Conservation (phyloP, 2,888 invertebrate species). For the Carcina quercana region DNA sequence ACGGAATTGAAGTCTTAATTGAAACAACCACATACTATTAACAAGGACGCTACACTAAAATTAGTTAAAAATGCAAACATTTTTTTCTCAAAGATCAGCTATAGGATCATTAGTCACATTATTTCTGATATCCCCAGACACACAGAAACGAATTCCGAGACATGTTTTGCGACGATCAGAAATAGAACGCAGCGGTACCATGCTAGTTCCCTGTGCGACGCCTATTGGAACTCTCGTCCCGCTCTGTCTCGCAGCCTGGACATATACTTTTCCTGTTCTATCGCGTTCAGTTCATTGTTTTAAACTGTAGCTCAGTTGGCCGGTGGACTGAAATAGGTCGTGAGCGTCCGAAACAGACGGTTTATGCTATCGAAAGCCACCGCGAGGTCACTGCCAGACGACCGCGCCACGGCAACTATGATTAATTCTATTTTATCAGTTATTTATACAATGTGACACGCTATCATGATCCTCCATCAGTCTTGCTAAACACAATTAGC, state of each 20-base stretch:
- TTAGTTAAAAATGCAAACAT: too few relatives aligned
- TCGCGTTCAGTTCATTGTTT: constrained; percentile 68
- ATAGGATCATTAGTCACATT: constrained; percentile 66
- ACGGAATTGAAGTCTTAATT: too few relatives aligned
- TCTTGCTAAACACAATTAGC: constrained; percentile 18
- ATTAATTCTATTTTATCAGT: constrained; percentile 31
- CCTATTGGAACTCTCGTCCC: constrained; percentile 45
- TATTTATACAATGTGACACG: too few relatives aligned
- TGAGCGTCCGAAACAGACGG: constrained; percentile 65
- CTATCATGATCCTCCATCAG: constrained; percentile 14
- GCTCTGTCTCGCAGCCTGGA: constrained; percentile 43
- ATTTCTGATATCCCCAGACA: constrained; percentile 69
- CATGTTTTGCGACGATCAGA: constrained; percentile 70
- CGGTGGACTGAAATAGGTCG: constrained; percentile 70
- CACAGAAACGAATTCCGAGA: constrained; percentile 72
- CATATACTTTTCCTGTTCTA: constrained; percentile 57
- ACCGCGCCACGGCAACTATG: constrained; percentile 36
- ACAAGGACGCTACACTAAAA: neutral
- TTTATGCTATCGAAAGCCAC: constrained; percentile 62
- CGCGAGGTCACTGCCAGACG: constrained; percentile 66
- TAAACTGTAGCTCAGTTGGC: constrained; percentile 49
- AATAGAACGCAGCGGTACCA: constrained; percentile 70
- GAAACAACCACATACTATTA: neutral
- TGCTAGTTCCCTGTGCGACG: constrained; percentile 65
- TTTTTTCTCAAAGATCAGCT: too few relatives aligned